Evolutionary conservation across 2,797 vertebrate genomes (phyloP).

Genomic region (Cirrhinus molitorella): DNA sequence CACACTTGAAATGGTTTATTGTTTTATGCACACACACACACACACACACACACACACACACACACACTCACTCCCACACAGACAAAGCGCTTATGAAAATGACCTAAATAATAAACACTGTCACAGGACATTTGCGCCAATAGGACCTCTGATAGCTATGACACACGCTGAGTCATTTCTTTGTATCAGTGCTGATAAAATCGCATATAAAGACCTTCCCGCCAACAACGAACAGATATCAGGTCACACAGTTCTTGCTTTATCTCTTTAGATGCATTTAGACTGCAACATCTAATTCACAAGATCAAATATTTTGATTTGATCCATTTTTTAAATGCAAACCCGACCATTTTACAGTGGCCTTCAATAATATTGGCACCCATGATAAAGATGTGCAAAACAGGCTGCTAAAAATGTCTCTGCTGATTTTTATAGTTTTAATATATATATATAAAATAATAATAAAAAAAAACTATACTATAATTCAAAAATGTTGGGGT

Average conservation of each 20-base stretch:
- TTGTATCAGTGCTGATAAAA: slow-evolving; percentile 10
- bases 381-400: not conserved
- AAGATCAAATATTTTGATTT: not conserved
- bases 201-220: not conserved
- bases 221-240: not conserved
- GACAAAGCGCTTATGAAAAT: not conserved
- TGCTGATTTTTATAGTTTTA: no score
- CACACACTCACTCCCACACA: not conserved
- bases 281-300: not conserved
- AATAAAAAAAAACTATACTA: no score
- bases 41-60: slow-evolving; percentile 6
- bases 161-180: slow-evolving; percentile 2
- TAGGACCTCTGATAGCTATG: slow-evolving; percentile 11
- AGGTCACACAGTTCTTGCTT: not conserved
- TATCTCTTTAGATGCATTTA: not conserved
- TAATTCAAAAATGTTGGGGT: no score
- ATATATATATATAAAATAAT: no score
- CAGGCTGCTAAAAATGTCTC: no score
- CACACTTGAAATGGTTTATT: slow-evolving; percentile 5
- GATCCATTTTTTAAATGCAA: not conserved
- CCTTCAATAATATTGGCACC: not conserved
- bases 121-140: slow-evolving; percentile 40
- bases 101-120: not conserved
- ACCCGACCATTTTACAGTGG: not conserved
- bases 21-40: not conserved